Evolutionary conservation across 2,113 vertebrate genomes (phyloP).

Genomic region (Cephalophus harveyi): DNA sequence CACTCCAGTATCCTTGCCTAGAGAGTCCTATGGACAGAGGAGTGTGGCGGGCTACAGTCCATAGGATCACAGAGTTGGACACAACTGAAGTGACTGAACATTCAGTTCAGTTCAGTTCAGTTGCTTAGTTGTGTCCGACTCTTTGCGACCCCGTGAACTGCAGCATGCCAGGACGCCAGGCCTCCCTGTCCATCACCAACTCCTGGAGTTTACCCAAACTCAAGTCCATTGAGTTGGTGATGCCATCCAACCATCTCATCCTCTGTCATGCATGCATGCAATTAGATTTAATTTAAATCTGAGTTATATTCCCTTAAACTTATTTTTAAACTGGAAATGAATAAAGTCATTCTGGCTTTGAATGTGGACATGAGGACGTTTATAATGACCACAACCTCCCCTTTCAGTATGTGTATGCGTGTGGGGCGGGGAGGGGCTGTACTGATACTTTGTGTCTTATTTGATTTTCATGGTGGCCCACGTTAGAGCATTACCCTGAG

Average conservation of each 20-base stretch:
- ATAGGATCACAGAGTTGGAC: background rate
- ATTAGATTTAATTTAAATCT: background rate
- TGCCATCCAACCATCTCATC: background rate
- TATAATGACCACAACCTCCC: too few species aligned
- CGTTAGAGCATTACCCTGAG: background rate
- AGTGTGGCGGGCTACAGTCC: background rate
- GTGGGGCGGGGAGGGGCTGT: background rate
- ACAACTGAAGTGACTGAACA: background rate
- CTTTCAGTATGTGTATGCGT: background rate
- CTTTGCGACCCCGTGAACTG: accelerated
- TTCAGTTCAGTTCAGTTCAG: background rate
- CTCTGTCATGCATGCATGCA: background rate
- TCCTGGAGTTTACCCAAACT: background rate
- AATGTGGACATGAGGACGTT: background rate
- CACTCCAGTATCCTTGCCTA: background rate
- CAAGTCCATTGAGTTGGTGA: background rate
- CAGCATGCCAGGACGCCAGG: accelerated
- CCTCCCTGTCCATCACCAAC: background rate
- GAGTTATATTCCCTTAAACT: background rate
- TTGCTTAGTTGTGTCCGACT: background rate
- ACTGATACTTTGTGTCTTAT: background rate
- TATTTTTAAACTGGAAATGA: background rate
- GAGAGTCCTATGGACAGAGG: background rate
- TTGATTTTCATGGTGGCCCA: background rate
- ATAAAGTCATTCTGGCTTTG: background rate